Evolutionary conservation across 2,113 vertebrate genomes (phyloP).

Genomic region (Guaruba guarouba): DNA sequence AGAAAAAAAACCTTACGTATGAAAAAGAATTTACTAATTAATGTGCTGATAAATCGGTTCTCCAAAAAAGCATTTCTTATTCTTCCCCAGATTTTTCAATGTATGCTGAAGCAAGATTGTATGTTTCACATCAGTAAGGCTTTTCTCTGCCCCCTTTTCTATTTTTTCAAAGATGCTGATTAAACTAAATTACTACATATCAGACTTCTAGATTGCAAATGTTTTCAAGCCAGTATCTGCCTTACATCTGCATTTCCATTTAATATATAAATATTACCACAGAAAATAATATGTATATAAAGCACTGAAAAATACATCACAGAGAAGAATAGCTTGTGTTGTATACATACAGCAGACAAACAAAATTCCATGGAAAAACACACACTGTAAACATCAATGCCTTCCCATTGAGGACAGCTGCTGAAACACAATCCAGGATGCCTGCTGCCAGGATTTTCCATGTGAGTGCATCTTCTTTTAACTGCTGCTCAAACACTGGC

Average conservation of each 20-base stretch:
- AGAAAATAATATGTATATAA: neutral
- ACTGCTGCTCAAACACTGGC: slow-evolving; percentile 53
- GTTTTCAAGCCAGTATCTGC: neutral
- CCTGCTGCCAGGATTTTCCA: slow-evolving; percentile 71
- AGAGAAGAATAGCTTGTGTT: slow-evolving; percentile 36
- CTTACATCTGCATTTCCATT: neutral
- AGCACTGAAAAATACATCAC: neutral
- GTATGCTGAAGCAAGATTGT: neutral
- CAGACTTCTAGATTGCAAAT: neutral
- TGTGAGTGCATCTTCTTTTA: slow-evolving; percentile 65
- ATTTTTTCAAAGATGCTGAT: neutral
- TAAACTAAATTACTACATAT: neutral
- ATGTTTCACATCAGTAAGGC: neutral
- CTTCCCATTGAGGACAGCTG: slow-evolving; percentile 59
- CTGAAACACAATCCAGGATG: slow-evolving; percentile 58
- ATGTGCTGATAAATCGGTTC: neutral
- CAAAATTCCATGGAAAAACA: slow-evolving; percentile 67
- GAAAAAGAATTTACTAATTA: neutral
- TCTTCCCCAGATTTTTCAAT: neutral
- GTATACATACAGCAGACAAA: slow-evolving; percentile 30
- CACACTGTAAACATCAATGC: slow-evolving; percentile 62
- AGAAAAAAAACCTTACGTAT: neutral
- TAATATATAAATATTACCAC: neutral
- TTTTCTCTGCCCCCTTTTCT: neutral
- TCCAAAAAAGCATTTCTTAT: neutral